Conservation (phyloP, 2,113 vertebrate genomes). For the Dunckerocampus dactyliophorus region DNA sequence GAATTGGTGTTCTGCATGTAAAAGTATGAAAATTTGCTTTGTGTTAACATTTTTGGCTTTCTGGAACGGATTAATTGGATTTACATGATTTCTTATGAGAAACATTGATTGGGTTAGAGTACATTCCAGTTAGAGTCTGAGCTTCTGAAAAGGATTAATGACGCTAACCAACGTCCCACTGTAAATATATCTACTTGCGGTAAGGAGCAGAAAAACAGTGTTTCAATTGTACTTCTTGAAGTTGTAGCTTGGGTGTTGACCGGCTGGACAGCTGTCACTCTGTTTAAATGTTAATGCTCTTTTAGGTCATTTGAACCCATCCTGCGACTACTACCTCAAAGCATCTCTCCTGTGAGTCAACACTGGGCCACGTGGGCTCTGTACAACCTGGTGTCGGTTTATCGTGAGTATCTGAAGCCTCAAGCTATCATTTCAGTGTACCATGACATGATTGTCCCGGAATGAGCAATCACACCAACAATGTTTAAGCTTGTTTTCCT, state of each 20-base stretch:
- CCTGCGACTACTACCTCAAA: constrained; percentile 93
- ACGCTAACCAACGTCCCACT: background rate
- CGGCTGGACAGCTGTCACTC: background rate
- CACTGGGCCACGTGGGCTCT: constrained; percentile 99
- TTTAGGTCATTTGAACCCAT: constrained; percentile 97
- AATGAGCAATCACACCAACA: background rate
- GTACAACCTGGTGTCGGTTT: constrained; percentile 95
- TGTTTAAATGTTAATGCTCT: constrained; percentile 6
- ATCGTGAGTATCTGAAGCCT: constrained; percentile 81
- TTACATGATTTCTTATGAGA: too few species aligned
- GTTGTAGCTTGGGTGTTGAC: background rate
- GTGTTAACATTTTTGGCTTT: too few species aligned
- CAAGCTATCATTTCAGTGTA: background rate
- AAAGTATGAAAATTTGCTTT: too few species aligned
- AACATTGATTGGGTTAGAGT: too few species aligned
- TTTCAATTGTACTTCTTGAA: background rate
- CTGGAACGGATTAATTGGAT: too few species aligned
- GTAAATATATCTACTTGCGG: background rate
- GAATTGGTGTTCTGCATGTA: too few species aligned
- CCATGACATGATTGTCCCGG: background rate
- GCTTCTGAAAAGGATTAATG: background rate
- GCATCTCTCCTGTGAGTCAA: constrained; percentile 91
- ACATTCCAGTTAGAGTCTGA: too few species aligned
- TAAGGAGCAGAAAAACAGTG: background rate
- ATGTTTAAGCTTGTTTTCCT: background rate